Conservation (phyloP, 2,888 invertebrate genomes). For the Agrypnus murinus region DNA sequence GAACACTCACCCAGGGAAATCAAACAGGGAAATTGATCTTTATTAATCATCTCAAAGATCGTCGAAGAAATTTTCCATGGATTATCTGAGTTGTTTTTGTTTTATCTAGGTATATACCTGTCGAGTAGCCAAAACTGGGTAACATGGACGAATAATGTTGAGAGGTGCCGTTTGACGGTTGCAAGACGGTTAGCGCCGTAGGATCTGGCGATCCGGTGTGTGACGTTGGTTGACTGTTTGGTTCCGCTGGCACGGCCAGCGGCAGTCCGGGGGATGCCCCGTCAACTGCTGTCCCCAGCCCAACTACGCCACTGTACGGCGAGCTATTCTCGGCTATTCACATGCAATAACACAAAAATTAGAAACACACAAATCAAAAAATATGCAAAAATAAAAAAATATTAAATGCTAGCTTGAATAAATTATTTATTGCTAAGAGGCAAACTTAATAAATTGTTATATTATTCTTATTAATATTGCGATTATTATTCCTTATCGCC, state of each 20-base stretch:
- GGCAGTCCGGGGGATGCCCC: conserved; percentile 73
- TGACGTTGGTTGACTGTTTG: conserved; percentile 70
- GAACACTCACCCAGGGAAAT: neutral
- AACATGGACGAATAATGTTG: conserved; percentile 78
- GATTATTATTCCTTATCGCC: too few species aligned
- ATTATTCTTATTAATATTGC: too few species aligned
- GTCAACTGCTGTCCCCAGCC: conserved; percentile 69
- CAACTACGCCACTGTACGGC: conserved; percentile 71
- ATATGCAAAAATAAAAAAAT: conserved; percentile 39
- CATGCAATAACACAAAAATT: conserved; percentile 58
- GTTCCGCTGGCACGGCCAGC: conserved; percentile 69
- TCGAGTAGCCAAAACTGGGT: conserved; percentile 81
- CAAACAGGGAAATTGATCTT: too few species aligned
- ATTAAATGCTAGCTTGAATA: conserved; percentile 13
- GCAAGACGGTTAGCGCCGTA: conserved; percentile 73
- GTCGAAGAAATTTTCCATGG: neutral
- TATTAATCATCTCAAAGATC: too few species aligned
- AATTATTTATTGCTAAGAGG: too few species aligned
- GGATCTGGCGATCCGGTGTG: conserved; percentile 73
- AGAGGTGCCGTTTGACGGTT: conserved; percentile 75
- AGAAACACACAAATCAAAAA: conserved; percentile 52
- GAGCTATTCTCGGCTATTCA: conserved; percentile 70
- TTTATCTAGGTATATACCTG: conserved; percentile 70
- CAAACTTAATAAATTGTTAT: too few species aligned
- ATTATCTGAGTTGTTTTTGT: neutral